Conservation (phyloP, 2,888 invertebrate genomes). For the Anaspis maculata region DNA sequence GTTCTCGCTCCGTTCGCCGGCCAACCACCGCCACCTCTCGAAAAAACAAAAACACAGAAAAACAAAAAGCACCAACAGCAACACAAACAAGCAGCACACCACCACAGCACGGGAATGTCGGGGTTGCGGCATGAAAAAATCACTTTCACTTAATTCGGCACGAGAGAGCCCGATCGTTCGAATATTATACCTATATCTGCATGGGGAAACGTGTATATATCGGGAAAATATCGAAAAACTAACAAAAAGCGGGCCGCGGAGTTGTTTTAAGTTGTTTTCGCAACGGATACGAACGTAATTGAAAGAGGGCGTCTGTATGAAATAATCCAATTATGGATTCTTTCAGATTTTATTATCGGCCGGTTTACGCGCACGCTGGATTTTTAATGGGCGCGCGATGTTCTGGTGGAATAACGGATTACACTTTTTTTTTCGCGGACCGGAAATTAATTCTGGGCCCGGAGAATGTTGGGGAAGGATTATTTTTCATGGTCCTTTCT, state of each 20-base stretch:
- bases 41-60: no score
- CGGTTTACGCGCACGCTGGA: neutral
- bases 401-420: slow-evolving; percentile 7
- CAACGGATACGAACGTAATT: slow-evolving; percentile 28
- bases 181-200: no score
- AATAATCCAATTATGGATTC: slow-evolving; percentile 36
- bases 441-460: slow-evolving; percentile 14
- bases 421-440: slow-evolving; percentile 10
- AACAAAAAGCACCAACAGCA: no score
- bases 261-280: slow-evolving; percentile 33
- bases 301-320: slow-evolving; percentile 31
- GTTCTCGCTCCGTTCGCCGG: slow-evolving; percentile 10
- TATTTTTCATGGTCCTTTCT: slow-evolving; percentile 13
- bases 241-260: slow-evolving; percentile 23
- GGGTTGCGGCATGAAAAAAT: slow-evolving; percentile 13
- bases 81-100: slow-evolving; percentile 10
- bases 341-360: slow-evolving; percentile 3
- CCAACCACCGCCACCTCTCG: no score
- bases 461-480: slow-evolving; percentile 11
- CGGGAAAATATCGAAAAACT: slow-evolving; percentile 23
- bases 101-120: no score
- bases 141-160: slow-evolving; percentile 23
- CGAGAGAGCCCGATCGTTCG: neutral
- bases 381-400: neutral
- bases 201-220: slow-evolving; percentile 22